Base-by-base conservation (phyloP, 1,140 invertebrate genomes). In the Acromyrmex echinatior region DNA sequence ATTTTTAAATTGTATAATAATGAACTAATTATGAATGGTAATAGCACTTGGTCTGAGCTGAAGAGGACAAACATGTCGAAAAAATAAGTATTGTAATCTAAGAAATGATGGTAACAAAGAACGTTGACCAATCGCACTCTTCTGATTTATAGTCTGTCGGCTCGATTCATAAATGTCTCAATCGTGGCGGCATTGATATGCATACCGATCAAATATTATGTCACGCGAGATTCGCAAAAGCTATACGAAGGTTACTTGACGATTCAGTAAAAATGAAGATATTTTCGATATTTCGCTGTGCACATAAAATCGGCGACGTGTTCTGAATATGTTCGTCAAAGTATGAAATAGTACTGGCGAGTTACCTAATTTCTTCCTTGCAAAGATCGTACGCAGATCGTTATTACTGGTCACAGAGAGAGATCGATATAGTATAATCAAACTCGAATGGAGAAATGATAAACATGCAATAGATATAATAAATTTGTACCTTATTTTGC, bases 81-180 rank as follows among this genome's bases (percentile, higher is more conserved):
- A 84, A 84, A 76, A 51, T 81, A 71, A 18, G 4, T 60, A 62
- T 82, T 51, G 16, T 60, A 63, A 71, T 81, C 21, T 45, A 60
- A 70, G 21, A 18, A 81, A 66, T 62, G 35, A 84, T 62, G 70
- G 56, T 76, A 62, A 84, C 80, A 68, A 74, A 70, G 53, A 74
- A 74, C 80, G 70, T 62, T 62, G 56, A 84, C 3, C 70, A 76
- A 84, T 84, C 80, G 80, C 70, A 84, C 80, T 51, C 58, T 76
- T 84, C 80, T 35, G 68, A 49, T 62, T 84, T 51, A 81, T 56
- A n/a, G 39, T 84, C 21, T n/a, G 39, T 49, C 53, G 21, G 31
- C 18, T 71, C 56, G 70, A 84, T 74, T 14, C n/a, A 56, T 84
- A 73, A 84, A 76, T 51, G 80, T 84, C 70, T 84, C 80, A 84